Conservation (phyloP, 2,113 vertebrate species). For the Procapra przewalskii region DNA sequence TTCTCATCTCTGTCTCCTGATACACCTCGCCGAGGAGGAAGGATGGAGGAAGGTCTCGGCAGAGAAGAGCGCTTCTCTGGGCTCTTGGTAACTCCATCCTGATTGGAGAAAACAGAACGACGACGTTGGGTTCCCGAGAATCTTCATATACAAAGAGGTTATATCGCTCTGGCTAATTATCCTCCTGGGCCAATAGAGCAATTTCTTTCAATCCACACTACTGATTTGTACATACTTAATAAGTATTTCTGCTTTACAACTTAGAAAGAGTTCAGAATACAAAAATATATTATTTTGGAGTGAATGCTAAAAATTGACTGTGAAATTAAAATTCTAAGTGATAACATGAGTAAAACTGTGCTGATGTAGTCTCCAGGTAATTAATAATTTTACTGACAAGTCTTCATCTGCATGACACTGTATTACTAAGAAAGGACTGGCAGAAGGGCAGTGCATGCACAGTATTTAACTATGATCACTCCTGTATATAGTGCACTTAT, state of each 20-base stretch:
- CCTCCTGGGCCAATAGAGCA: background rate
- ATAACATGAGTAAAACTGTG: background rate
- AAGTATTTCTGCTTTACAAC: background rate
- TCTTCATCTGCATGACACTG: background rate
- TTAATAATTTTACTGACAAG: conserved; percentile 20
- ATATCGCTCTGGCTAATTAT: background rate
- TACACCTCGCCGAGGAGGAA: conserved; percentile 86
- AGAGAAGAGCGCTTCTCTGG: conserved; percentile 93
- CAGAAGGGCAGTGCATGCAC: background rate
- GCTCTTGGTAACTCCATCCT: conserved; percentile 93
- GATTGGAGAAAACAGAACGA: conserved; percentile 45
- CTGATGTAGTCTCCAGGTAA: background rate
- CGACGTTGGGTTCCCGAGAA: background rate
- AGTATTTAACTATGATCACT: background rate
- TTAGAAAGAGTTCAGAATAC: background rate
- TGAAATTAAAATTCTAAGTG: background rate
- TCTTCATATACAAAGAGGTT: background rate
- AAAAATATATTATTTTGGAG: background rate
- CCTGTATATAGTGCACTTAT: background rate
- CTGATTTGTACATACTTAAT: background rate
- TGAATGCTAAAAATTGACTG: background rate
- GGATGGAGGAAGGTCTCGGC: conserved; percentile 90
- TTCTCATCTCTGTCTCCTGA: conserved; percentile 93
- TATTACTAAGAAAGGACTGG: background rate
- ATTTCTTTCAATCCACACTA: background rate